Base-by-base conservation (phyloP, 2,113 vertebrate genomes). In the Gasterosteus aculeatus region DNA sequence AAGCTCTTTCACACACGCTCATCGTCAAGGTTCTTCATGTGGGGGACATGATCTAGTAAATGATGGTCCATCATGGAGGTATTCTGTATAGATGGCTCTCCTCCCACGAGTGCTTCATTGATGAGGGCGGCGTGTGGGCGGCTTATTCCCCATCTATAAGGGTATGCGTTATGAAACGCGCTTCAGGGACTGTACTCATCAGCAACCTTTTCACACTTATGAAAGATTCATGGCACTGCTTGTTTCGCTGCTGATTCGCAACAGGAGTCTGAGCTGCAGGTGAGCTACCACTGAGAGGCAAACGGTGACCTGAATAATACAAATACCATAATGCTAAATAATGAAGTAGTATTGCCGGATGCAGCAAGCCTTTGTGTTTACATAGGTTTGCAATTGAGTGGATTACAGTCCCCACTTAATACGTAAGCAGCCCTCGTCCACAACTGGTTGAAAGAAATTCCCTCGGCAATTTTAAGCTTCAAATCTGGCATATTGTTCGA, bases 191-290 rank as follows among this genome's bases (percentile, higher is more conserved):
- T 53, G 64, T 58, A 63, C 82, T 84, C 82, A 85, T 90, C 81
- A 85, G 83, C 85, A 87, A 77, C 86, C 88, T 82, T 79, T 88
- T 88, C 70, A 87, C 81, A 82, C 81, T 80, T 66, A 90, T 92
- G 81, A 92, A 93, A 91, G 75, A 92, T 91, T 92, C 87, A 92
- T 92, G 82, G 65, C 26, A 0, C 72, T 66, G 70, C 81, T 81
- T 88, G 86, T 89, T 92, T 88, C 83, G 66, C 77, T 72, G 70
- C 63, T 77, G 84, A 85, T 77, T 81, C 49, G 72, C 86, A 82
- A 80, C 80, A 85, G 81, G 82, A 87, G 79, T 74, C 77, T 22
- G 22, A 46, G 61, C 80, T 79, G 75, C 80, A 83, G 86, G 87
- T 78, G 87, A 89, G 46, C 79, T 5, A 41, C 58, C 70, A 51